Conservation (phyloP, 1,140 invertebrate genomes). For the Listronotus oregonensis region DNA sequence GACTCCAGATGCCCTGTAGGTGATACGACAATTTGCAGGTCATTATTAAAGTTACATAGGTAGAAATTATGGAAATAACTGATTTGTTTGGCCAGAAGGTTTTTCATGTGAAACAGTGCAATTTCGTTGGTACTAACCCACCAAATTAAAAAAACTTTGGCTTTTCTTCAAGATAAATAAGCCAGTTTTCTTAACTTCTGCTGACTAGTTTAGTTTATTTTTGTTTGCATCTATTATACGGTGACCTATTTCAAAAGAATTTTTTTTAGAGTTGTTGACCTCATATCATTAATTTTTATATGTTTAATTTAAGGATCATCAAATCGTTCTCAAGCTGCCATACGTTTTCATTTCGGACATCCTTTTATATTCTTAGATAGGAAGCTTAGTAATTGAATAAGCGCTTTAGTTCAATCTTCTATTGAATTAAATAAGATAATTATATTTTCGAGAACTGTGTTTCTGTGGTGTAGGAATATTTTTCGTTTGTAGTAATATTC, state of each 20-base stretch:
- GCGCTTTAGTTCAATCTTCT: not conserved
- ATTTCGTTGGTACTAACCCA: too few species aligned
- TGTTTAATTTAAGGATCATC: not conserved
- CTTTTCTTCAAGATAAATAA: too few species aligned
- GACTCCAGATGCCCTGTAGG: too few species aligned
- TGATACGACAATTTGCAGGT: too few species aligned
- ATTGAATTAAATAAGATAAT: slow-evolving; percentile 10
- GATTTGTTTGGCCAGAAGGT: too few species aligned
- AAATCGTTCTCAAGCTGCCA: slow-evolving; percentile 13
- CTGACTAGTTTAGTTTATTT: too few species aligned
- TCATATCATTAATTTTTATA: not conserved
- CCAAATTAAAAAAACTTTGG: too few species aligned
- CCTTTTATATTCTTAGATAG: slow-evolving; percentile 4
- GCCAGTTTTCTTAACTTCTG: too few species aligned
- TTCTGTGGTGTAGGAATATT: too few species aligned
- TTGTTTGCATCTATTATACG: not conserved
- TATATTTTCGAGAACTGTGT: slow-evolving; percentile 11
- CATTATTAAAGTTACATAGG: too few species aligned
- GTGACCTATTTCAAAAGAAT: slow-evolving; percentile 1
- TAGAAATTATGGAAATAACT: too few species aligned
- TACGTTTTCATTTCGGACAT: slow-evolving; percentile 12
- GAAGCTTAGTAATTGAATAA: slow-evolving; percentile 6
- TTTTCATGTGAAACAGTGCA: too few species aligned
- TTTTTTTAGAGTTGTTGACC: slow-evolving; percentile 5
- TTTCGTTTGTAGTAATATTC: not conserved